Base-by-base conservation (phyloP, 23 tunicate genomes). In the Clavelina lepadiformis region DNA sequence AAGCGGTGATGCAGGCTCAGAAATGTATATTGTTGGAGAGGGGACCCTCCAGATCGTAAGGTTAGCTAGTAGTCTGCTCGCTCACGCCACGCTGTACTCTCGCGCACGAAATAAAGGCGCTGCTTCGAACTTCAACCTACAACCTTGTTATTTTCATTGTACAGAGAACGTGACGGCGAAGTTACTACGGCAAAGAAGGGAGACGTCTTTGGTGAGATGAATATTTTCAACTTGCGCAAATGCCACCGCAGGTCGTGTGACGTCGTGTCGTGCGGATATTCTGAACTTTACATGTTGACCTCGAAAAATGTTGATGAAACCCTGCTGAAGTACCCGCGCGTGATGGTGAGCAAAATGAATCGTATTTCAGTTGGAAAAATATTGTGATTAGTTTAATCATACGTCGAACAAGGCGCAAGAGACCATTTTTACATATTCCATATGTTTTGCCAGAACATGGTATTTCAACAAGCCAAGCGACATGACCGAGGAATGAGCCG, bases 251-350 rank as follows among this genome's bases (percentile, higher is more conserved):
- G 95, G 19, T 63, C 75, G 8, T 51, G 74, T 30, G 83, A 86
- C 66, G 95, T 86, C 20, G 74, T 77, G 3, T 86, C 95, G 27
- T 78, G 82, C 34, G 95, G 95, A n/a, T 86, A 86, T 71, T 71
- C 80, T 44, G 85, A 86, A 45, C 47, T 86, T 0, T 86, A 63
- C 46, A 72, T 78, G 46, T 75, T 86, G 34, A 64, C 69, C 22
- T 53, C 79, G 13, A 25, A 77, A 23, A 85, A 86, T 50, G 85
- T 69, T 2, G 27, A 46, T 53, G 85, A 78, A 35, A 29, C 74
- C 3, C 67, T 86, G 53, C 5, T 61, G 5, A 69, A 83, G 49
- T 75, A 75, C 41, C 91, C 91, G 31, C 56, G 51, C 27, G 65
- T 75, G 18, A 58, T 59, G 91, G 91, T 83, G 53, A 61, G 78